These are phyloP conservation scores for Escarpia spicata DNA, from an alignment of 2,888 invertebrate genomes.

Conservation along the genomic window DNA sequence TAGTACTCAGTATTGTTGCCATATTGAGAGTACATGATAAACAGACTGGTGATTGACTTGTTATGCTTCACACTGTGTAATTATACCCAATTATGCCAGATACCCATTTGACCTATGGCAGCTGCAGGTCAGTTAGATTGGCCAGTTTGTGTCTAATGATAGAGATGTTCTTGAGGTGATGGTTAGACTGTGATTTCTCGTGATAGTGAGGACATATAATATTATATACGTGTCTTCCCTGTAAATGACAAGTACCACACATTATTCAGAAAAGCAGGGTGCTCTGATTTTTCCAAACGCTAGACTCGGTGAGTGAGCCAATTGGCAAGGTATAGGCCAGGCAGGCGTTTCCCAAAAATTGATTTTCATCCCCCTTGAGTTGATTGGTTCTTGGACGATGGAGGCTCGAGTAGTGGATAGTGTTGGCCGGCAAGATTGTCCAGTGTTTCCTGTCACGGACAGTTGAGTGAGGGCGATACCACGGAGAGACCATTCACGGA, in stretches of 20 bases:
- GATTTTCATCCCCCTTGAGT: neutral
- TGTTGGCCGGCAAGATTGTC: neutral
- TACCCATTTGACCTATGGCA: no score
- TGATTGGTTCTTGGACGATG: neutral
- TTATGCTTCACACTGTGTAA: neutral
- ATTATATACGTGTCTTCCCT: neutral
- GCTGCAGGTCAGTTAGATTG: neutral
- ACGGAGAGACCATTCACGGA: neutral
- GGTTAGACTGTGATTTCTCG: neutral
- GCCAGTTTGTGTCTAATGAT: neutral
- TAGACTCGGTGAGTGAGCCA: neutral
- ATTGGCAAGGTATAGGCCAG: neutral
- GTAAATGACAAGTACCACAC: no score
- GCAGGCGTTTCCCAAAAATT: neutral
- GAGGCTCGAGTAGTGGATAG: neutral
- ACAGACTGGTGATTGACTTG: neutral
- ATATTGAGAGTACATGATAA: neutral
- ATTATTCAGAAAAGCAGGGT: neutral
- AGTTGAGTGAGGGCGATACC: neutral
- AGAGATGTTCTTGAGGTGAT: neutral
- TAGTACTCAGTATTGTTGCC: neutral
- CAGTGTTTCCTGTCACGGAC: neutral
- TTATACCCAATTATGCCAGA: neutral
- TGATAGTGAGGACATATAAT: neutral
- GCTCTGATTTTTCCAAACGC: neutral